Evolutionary conservation across 2,888 invertebrate genomes (phyloP).

Genomic region (Caenorhabditis sp.): DNA sequence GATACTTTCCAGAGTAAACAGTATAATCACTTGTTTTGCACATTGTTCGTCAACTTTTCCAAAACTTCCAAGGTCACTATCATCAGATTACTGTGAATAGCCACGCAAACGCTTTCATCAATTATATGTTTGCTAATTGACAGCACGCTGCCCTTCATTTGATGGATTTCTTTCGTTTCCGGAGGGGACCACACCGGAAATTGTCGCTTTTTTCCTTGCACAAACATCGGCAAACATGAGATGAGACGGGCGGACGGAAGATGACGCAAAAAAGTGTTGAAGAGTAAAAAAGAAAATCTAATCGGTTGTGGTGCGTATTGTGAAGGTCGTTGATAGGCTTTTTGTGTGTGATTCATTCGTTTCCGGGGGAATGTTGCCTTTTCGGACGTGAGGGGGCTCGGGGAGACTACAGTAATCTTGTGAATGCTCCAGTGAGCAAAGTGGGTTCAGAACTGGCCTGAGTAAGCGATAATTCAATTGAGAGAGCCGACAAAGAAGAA

Average conservation of each 20-base stretch:
- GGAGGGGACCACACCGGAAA: constrained; percentile 28
- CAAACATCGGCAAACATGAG: constrained; percentile 20
- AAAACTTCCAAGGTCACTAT: no score
- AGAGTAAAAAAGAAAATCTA: constrained; percentile 14
- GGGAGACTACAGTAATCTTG: constrained; percentile 6
- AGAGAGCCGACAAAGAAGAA: constrained; percentile 23
- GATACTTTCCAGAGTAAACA: no score
- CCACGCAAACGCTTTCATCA: constrained; percentile 8
- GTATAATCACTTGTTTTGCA: no score
- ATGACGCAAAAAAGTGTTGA: no score
- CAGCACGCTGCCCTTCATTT: constrained; percentile 6
- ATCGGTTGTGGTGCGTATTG: constrained; percentile 13
- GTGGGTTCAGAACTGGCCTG: no score
- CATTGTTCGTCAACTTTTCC: no score
- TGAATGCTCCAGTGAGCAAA: constrained; percentile 34
- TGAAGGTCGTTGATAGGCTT: not conserved
- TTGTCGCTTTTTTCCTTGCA: constrained; percentile 6
- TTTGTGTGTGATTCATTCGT: not conserved
- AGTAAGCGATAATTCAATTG: constrained; percentile 43
- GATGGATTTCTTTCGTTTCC: constrained; percentile 3
- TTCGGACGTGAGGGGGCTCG: not conserved
- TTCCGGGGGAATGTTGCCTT: constrained; percentile 40
- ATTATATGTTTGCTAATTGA: constrained; percentile 14
- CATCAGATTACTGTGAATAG: not conserved
- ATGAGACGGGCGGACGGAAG: no score